Conservation (phyloP, 2,888 invertebrate species). For the Spialia ferax region DNA sequence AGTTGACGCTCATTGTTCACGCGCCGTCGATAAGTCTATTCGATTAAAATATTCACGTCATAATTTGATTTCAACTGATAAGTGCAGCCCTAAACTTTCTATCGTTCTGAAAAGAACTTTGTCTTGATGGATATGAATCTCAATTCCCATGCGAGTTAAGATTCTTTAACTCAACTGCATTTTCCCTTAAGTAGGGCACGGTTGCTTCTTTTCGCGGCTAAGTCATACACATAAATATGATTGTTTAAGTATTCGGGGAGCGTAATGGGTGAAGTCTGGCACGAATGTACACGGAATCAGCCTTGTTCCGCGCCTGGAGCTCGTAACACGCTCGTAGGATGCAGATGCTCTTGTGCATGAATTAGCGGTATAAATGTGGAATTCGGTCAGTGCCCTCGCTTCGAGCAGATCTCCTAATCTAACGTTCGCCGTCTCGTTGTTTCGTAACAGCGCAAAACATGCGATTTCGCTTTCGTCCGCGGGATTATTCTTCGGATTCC, state of each 20-base stretch:
- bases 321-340: slow-evolving; percentile 66
- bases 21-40: slow-evolving; percentile 72
- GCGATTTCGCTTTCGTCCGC: slow-evolving; percentile 75
- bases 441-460: slow-evolving; percentile 65
- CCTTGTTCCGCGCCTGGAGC: slow-evolving; percentile 52
- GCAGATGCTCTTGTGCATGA: slow-evolving; percentile 79
- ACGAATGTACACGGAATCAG: slow-evolving; percentile 76
- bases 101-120: slow-evolving; percentile 4
- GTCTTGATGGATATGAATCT: slow-evolving; percentile 5
- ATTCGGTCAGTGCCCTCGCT: slow-evolving; percentile 82
- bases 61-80: slow-evolving; percentile 79
- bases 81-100: slow-evolving; percentile 51
- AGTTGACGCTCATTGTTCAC: slow-evolving; percentile 77
- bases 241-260: slow-evolving; percentile 75
- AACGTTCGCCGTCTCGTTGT: slow-evolving; percentile 62
- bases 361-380: slow-evolving; percentile 83
- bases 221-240: slow-evolving; percentile 75
- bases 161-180: slow-evolving; percentile 2
- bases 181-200: slow-evolving; percentile 24
- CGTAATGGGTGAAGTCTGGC: slow-evolving; percentile 61
- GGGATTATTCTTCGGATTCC: slow-evolving; percentile 42
- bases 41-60: slow-evolving; percentile 81
- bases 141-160: neutral
- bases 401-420: slow-evolving; percentile 75
- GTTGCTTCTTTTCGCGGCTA: slow-evolving; percentile 52